Evolutionary conservation across 2,888 invertebrate species (phyloP).

Genomic region (Harmothoe impar): DNA sequence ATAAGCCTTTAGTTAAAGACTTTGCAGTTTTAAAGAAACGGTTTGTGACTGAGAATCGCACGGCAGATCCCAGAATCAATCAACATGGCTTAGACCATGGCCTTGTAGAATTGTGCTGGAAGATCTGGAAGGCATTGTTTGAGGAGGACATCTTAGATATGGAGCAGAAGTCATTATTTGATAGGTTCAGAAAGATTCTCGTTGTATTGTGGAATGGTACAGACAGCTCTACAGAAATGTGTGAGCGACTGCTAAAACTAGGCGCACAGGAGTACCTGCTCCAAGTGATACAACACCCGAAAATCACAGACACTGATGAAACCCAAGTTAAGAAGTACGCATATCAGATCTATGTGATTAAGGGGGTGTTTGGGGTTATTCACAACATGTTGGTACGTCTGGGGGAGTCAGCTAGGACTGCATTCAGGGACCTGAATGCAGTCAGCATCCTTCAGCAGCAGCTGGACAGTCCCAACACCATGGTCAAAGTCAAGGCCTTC

Average conservation of each 20-base stretch:
- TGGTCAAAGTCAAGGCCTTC: conserved; percentile 75
- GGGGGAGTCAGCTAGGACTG: conserved; percentile 71
- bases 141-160: conserved; percentile 43
- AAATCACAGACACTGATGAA: not conserved
- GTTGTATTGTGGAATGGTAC: conserved; percentile 46
- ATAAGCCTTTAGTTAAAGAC: not conserved
- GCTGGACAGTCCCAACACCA: conserved; percentile 67
- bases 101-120: conserved; percentile 4
- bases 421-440: conserved; percentile 70
- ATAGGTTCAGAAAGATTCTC: not conserved
- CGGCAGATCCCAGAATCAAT: not conserved
- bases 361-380: conserved; percentile 75
- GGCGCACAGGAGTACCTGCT: not conserved
- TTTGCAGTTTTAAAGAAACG: not conserved
- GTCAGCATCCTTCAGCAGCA: conserved; percentile 70
- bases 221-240: not conserved
- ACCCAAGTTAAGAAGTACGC: not conserved
- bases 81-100: not conserved
- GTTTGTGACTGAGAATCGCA: not conserved
- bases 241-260: not conserved
- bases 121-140: conserved; percentile 12
- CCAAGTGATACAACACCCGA: conserved; percentile 23
- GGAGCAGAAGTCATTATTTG: not conserved
- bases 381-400: conserved; percentile 75
- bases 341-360: conserved; percentile 65